Conservation (phyloP, 1,140 invertebrate species). For the Aricia agestis region DNA sequence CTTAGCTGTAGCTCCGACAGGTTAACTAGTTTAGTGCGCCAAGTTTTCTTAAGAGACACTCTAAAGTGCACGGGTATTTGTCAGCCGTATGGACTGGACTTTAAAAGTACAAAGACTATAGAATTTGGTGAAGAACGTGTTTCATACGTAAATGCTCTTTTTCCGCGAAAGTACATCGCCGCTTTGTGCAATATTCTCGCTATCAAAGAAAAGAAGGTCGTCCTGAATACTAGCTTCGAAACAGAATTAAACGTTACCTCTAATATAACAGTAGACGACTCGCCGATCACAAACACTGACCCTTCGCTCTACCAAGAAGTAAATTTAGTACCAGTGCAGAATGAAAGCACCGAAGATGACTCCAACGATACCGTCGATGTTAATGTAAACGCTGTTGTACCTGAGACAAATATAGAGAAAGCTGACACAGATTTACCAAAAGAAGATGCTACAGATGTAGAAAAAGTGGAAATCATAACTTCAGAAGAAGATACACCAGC, state of each 20-base stretch:
- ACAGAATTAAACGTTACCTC: conserved; percentile 70
- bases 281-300: conserved; percentile 54
- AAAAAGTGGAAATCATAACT: conserved; percentile 41
- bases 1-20: conserved; percentile 79
- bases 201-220: conserved; percentile 80
- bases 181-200: conserved; percentile 86
- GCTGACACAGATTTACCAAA: conserved; percentile 42
- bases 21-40: conserved; percentile 76
- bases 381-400: conserved; percentile 45
- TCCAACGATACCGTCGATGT: conserved; percentile 42
- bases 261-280: conserved; percentile 70
- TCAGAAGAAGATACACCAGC: conserved; percentile 34
- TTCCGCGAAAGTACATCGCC: conserved; percentile 81
- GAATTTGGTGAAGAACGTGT: conserved; percentile 64
- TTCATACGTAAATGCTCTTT: conserved; percentile 78
- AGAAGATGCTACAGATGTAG: conserved; percentile 43
- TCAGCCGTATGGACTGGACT: conserved; percentile 77
- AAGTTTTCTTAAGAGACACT: conserved; percentile 75
- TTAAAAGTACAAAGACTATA: conserved; percentile 74
- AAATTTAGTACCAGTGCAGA: conserved; percentile 51
- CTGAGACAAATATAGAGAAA: conserved; percentile 45
- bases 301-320: conserved; percentile 55
- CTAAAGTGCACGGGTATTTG: conserved; percentile 77
- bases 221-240: conserved; percentile 79
- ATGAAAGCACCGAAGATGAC: conserved; percentile 46